Evolutionary conservation across 35 echinoderm and acorn worm genomes (phyloP).

Genomic region (Heliocidaris erythrogramma): DNA sequence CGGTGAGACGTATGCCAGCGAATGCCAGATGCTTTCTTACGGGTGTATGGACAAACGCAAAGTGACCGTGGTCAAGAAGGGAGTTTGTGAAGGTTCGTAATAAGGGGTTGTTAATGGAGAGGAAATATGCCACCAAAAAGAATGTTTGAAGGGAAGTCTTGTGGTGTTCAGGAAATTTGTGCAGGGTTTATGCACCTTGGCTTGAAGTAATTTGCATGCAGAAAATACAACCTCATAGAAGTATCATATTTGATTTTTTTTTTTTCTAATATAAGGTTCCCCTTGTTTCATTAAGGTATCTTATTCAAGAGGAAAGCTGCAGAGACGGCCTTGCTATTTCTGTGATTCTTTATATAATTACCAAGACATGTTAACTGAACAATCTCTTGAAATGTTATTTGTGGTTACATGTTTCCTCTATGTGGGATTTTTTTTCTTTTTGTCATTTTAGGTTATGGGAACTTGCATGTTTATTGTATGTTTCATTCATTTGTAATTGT

Average conservation of each 20-base stretch:
- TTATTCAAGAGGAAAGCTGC: too few relatives aligned
- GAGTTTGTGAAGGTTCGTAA: constrained; percentile 26
- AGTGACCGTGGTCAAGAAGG: neutral
- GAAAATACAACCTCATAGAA: too few relatives aligned
- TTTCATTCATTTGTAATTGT: neutral
- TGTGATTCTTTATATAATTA: neutral
- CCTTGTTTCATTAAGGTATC: too few relatives aligned
- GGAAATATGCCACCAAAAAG: neutral
- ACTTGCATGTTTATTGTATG: neutral
- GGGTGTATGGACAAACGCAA: constrained; percentile 30
- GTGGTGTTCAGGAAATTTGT: neutral
- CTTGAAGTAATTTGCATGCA: neutral
- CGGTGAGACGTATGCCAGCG: constrained; percentile 51
- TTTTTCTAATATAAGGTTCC: too few relatives aligned
- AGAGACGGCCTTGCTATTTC: too few relatives aligned
- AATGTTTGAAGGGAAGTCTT: neutral
- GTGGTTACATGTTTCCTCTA: neutral
- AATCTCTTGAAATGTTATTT: neutral
- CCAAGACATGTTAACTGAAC: neutral
- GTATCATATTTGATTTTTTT: too few relatives aligned
- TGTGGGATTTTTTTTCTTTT: neutral
- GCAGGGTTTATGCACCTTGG: neutral
- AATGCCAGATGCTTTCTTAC: constrained; percentile 35
- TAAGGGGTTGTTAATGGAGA: neutral
- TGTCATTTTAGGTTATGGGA: neutral